Percentiles rank a stretch among this genome's conserved stretches.
phyloP scores from a whole-genome alignment of 2,797 vertebrate genomes.

The Phrynocephalus forsythii region DNA sequence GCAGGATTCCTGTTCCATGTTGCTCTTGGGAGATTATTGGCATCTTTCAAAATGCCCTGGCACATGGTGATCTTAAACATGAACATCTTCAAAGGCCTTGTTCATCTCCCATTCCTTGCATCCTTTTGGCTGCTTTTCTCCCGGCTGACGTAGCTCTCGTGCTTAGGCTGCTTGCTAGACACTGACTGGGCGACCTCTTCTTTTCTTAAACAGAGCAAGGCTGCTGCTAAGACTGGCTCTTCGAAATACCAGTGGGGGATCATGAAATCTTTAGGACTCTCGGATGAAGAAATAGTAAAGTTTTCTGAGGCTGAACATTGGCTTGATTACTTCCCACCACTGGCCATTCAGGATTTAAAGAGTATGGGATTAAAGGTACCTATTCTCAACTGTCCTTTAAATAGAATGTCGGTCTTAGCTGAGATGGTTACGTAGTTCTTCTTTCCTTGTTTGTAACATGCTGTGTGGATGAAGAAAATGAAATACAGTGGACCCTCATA shows the following conservation, averaged over 20 bases:
- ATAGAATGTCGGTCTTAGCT: neutral
- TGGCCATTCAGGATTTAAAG: constrained; percentile 92
- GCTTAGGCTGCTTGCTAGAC: constrained; percentile 1
- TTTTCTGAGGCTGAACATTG: constrained; percentile 95
- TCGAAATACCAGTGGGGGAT: constrained; percentile 95
- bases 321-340: constrained; percentile 95
- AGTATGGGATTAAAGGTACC: constrained; percentile 94
- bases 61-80: neutral
- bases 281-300: constrained; percentile 85
- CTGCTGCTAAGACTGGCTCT: constrained; percentile 88
- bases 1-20: neutral
- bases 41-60: neutral
- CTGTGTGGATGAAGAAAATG: neutral
- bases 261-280: constrained; percentile 92
- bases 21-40: neutral
- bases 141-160: neutral
- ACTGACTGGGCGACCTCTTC: neutral
- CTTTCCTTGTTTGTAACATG: neutral
- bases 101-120: neutral
- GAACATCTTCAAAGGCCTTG: neutral
- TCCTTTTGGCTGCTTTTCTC: neutral
- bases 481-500: too few species aligned
- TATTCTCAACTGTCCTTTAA: neutral
- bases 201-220: constrained; percentile 89
- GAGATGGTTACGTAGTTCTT: neutral